A percentile compares a stretch with the other conserved stretches of the same genome.
These are phyloP conservation scores for Arenicola marina DNA, from an alignment of 2,888 invertebrate genomes.

Conservation along the genomic window DNA sequence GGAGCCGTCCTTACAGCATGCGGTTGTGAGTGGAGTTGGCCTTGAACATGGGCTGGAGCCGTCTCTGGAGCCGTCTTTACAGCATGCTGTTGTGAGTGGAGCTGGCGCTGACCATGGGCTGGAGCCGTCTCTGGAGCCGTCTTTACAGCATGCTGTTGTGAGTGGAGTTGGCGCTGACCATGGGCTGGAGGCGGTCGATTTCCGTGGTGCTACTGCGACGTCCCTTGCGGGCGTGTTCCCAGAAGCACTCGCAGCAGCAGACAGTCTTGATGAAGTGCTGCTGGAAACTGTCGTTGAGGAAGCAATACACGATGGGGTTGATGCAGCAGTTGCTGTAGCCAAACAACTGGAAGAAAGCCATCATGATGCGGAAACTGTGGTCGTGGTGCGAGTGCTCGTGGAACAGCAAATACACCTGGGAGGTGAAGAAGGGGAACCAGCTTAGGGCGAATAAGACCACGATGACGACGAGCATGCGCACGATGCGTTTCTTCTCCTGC, in stretches of 20 bases:
- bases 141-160: neutral
- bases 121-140: neutral
- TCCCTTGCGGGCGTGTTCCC: neutral
- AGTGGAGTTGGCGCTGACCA: neutral
- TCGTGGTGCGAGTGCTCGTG: slow-evolving; percentile 11
- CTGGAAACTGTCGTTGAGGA: slow-evolving; percentile 49
- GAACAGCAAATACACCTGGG: slow-evolving; percentile 35
- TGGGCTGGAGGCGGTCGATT: neutral
- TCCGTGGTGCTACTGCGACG: slow-evolving; percentile 12
- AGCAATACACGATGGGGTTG: slow-evolving; percentile 51
- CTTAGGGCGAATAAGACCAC: slow-evolving; percentile 43
- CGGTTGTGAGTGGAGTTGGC: no score
- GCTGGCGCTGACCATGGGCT: neutral
- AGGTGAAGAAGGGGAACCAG: slow-evolving; percentile 48
- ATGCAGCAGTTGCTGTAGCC: slow-evolving; percentile 48
- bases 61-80: no score
- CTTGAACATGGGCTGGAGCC: no score
- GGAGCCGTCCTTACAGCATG: no score
- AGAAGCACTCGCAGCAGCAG: slow-evolving; percentile 15
- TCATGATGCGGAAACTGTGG: slow-evolving; percentile 28
- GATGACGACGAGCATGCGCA: slow-evolving; percentile 43
- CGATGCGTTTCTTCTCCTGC: slow-evolving; percentile 41
- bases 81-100: neutral
- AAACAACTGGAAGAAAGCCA: slow-evolving; percentile 43
- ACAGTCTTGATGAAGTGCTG: slow-evolving; percentile 33